Base-by-base conservation (phyloP, 2,888 invertebrate species). In the Rhodophaea formosa region DNA sequence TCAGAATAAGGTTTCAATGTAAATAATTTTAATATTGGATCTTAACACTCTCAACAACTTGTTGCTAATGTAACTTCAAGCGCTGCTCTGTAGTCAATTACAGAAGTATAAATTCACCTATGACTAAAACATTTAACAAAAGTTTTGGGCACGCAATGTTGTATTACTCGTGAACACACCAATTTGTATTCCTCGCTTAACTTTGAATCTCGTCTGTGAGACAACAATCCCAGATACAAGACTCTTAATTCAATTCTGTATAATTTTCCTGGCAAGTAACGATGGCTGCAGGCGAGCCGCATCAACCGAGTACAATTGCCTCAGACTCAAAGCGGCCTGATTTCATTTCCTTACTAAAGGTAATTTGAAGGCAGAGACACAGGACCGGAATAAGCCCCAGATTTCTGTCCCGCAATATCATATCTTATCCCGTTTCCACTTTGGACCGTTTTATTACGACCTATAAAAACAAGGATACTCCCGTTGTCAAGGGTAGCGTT, bases 381-480 rank as follows among this genome's bases (percentile, higher is more conserved):
- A 45, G 44, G 45, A 46, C 54, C 54, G 54, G 54, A 45, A 45
- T 55, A 55, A 55, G 54, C 54, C 54, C 44, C 54, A 55, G 54
- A 45, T 55, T 55, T 55, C 54, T 53, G 45, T 35, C 23, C 44
- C 54, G 45, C 54, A 55, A 55, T 55, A 35, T 46, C 54, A 55
- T 45, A 54, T 54, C 45, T 44, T 55, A 55, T 55, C 54, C 45
- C 16, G 45, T 35, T 35, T 43, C 32, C 49, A 44, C 51, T 57
- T 35, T 47, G 32, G 16, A 44, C n/a, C 35, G 53, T 57, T 49
- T 59, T 57, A 45, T 57, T 53, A 42, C 46, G 6, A 30, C 35
- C 39, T 8, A 45, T 57, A 60, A 60, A 58, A 53, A 45, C 16
- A 12, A 32, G 35, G 58, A 55, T 45, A 30, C 42, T 52, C 8